phyloP scores from a whole-genome alignment of 1,140 invertebrate species.

The Saxidomus purpurata region DNA sequence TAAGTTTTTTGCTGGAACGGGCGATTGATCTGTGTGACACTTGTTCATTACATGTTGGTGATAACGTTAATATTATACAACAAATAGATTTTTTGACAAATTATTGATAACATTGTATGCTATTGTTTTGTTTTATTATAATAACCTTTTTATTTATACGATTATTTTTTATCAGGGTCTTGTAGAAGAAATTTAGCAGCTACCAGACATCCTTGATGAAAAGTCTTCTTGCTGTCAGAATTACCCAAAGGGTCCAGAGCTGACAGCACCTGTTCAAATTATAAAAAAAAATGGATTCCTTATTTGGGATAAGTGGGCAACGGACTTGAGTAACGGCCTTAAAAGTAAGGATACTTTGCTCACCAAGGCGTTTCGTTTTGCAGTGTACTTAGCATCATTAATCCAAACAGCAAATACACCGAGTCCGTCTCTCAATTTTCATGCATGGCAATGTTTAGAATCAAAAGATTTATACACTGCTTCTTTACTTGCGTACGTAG shows the following conservation, averaged over 20 bases:
- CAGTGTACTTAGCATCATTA: neutral
- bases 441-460: neutral
- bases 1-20: too few relatives aligned
- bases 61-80: too few relatives aligned
- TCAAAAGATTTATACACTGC: conserved; percentile 15
- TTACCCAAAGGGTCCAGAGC: conserved; percentile 19
- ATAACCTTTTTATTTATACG: too few relatives aligned
- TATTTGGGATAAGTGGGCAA: neutral
- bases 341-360: neutral
- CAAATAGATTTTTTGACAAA: too few relatives aligned
- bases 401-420: neutral
- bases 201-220: conserved; percentile 29
- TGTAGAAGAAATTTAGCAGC: neutral
- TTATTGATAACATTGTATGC: too few relatives aligned
- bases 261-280: conserved; percentile 28
- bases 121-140: too few relatives aligned
- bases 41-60: too few relatives aligned
- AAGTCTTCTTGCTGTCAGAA: conserved; percentile 43
- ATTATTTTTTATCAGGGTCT: conserved; percentile 52
- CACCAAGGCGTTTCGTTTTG: neutral
- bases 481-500: neutral
- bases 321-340: neutral
- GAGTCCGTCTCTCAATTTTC: neutral
- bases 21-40: too few relatives aligned
- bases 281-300: conserved; percentile 9